phyloP scores from a whole-genome alignment of 2,113 vertebrate species.

The Illadopsis cleaveri region DNA sequence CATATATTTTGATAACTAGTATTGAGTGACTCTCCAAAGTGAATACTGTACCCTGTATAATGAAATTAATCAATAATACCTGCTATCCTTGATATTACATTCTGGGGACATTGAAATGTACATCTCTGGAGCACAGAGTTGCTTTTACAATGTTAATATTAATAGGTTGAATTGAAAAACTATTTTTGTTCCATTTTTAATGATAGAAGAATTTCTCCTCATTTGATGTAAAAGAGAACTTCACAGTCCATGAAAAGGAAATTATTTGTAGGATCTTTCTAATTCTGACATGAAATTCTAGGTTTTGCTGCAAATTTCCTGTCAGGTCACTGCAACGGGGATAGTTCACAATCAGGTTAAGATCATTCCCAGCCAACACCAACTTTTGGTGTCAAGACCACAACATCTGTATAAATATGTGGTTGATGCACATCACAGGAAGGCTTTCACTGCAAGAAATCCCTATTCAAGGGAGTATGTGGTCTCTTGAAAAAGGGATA shows the following conservation, averaged over 20 bases:
- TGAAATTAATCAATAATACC: conserved; percentile 42
- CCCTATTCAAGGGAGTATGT: not conserved
- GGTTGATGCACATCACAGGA: too few species aligned
- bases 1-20: conserved; percentile 40
- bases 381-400: not conserved
- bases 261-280: not conserved
- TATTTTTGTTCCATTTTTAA: not conserved
- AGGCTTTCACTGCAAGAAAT: not conserved
- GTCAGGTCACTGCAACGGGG: not conserved
- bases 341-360: not conserved
- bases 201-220: not conserved
- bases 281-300: not conserved
- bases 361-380: not conserved
- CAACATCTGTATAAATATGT: not conserved
- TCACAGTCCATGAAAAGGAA: not conserved
- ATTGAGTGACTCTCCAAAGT: conserved; percentile 42
- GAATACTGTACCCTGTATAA: not conserved
- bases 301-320: not conserved
- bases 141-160: not conserved
- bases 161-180: not conserved
- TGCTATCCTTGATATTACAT: conserved; percentile 12
- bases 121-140: not conserved
- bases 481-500: not conserved
- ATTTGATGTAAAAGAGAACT: not conserved
- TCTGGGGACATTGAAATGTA: not conserved